Percentiles rank a stretch among this genome's conserved stretches.
phyloP scores from a whole-genome alignment of 2,113 vertebrate genomes.

The Corapipo altera region DNA sequence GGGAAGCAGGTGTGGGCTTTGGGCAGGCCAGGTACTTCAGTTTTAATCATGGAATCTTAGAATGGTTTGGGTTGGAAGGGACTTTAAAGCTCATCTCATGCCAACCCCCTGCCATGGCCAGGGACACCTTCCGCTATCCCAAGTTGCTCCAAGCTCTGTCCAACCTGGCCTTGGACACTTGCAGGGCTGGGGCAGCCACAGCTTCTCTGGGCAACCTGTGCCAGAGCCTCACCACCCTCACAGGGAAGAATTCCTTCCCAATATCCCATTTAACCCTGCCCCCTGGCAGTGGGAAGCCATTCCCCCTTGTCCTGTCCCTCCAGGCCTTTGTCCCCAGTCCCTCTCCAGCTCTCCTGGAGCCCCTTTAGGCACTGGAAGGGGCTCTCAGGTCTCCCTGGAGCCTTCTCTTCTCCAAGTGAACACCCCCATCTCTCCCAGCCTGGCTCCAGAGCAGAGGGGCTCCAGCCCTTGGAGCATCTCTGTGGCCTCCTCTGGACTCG shows the following conservation, averaged over 20 bases:
- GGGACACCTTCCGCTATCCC: neutral
- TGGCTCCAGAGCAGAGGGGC: neutral
- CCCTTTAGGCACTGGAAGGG: accelerated
- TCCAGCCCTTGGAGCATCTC: neutral
- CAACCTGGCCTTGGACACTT: accelerated
- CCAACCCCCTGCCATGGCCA: neutral
- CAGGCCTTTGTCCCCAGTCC: accelerated
- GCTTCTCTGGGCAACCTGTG: neutral
- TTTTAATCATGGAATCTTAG: neutral
- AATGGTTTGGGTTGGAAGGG: neutral
- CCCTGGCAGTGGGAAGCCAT: neutral
- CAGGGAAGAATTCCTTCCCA: neutral
- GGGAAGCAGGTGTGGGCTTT: neutral
- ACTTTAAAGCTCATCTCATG: neutral
- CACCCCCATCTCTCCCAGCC: neutral
- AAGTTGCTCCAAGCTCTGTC: accelerated
- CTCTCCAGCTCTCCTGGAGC: neutral
- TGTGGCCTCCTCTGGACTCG: neutral
- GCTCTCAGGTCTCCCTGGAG: accelerated
- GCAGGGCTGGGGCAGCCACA: neutral
- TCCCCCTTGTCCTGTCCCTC: neutral
- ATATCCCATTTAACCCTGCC: accelerated
- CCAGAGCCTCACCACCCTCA: accelerated
- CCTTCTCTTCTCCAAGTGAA: neutral
- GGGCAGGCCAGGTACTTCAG: accelerated